Conservation (phyloP, 1,140 invertebrate species). For the Danaus melanippus region DNA sequence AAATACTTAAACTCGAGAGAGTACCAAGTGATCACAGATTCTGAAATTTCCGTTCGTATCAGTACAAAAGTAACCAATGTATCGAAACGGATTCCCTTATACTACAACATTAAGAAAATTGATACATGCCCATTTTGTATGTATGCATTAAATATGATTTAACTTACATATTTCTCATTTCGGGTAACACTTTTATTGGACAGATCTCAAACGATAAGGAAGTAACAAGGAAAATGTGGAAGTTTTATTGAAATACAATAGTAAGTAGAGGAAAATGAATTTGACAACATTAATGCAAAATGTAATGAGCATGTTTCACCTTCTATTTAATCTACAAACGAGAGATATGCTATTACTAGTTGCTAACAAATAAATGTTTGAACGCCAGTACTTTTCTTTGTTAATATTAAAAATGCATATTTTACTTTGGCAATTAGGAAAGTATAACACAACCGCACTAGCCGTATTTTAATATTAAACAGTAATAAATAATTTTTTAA, state of each 20-base stretch:
- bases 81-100: constrained; percentile 59
- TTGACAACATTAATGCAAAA: constrained; percentile 7
- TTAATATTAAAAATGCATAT: constrained; percentile 59
- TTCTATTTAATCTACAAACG: constrained; percentile 44
- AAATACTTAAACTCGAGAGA: constrained; percentile 68
- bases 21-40: constrained; percentile 72
- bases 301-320: constrained; percentile 50
- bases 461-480: constrained; percentile 28
- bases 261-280: too few species aligned
- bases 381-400: constrained; percentile 42
- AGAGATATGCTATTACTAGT: constrained; percentile 49
- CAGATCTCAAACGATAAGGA: too few species aligned
- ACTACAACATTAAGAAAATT: constrained; percentile 46
- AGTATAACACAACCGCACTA: constrained; percentile 33
- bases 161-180: too few species aligned
- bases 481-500: constrained; percentile 47
- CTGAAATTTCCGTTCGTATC: constrained; percentile 61
- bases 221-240: too few species aligned
- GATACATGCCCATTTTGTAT: constrained; percentile 45
- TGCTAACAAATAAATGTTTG: constrained; percentile 37
- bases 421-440: constrained; percentile 60
- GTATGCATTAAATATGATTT: too few species aligned
- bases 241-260: too few species aligned
- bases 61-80: constrained; percentile 64
- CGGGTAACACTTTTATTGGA: too few species aligned